phyloP scores from a whole-genome alignment of 2,113 vertebrate genomes.

The Herpetotheres cachinnans region DNA sequence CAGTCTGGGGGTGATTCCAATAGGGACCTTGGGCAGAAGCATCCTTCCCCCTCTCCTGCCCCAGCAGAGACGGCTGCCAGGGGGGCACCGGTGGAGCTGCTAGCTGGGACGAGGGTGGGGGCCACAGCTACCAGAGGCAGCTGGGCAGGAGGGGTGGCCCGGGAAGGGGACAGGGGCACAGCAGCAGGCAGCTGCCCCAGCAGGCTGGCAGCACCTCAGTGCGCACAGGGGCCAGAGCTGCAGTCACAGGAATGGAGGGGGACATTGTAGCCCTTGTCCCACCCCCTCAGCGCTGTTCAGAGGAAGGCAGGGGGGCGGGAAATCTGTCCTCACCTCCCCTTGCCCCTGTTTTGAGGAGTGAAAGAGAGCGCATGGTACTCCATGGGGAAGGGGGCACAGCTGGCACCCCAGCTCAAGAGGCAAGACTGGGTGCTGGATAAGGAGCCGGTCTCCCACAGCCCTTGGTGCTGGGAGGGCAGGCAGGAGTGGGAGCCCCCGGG shows the following conservation, averaged over 20 bases:
- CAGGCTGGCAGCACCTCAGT: not conserved
- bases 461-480: not conserved
- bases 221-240: not conserved
- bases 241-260: not conserved
- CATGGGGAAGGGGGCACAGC: not conserved
- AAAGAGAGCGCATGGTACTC: not conserved
- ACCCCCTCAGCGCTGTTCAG: not conserved
- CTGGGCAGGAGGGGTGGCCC: not conserved
- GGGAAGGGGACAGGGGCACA: not conserved
- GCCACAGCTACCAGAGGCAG: not conserved
- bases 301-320: not conserved
- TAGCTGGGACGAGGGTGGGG: not conserved
- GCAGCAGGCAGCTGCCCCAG: not conserved
- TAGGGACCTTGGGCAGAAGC: not conserved
- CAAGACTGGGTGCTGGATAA: not conserved
- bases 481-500: not conserved
- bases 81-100: not conserved
- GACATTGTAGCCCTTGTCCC: not conserved
- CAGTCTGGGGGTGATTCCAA: not conserved
- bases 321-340: not conserved
- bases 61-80: not conserved
- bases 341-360: not conserved
- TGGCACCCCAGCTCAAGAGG: not conserved
- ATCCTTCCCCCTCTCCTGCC: not conserved
- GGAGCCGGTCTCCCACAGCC: not conserved